These are phyloP conservation scores for Ceratothoa steindachneri DNA, from an alignment of 2,888 invertebrate species.

Conservation along the genomic window DNA sequence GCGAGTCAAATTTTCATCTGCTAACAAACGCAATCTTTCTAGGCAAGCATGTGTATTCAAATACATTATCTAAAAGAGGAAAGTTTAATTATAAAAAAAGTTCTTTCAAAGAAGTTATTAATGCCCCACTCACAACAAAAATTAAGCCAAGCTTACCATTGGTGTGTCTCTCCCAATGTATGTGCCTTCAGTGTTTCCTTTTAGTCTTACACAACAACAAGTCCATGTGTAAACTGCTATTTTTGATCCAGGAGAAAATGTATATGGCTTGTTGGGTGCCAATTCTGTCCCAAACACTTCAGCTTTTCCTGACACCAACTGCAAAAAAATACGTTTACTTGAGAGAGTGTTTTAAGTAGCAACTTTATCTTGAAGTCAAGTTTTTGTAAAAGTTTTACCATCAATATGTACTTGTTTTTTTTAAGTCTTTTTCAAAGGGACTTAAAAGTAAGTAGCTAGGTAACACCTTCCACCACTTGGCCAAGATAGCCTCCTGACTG, in stretches of 20 bases:
- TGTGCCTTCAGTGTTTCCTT: constrained; percentile 85
- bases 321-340: constrained; percentile 40
- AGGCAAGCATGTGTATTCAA: constrained; percentile 92
- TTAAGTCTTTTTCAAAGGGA: no score
- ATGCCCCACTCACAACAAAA: no score
- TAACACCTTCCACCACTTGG: no score
- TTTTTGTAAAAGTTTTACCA: no score
- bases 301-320: constrained; percentile 84
- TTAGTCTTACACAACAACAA: constrained; percentile 79
- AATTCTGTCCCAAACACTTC: constrained; percentile 96
- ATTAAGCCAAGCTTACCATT: constrained; percentile 62
- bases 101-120: no score
- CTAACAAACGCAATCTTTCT: constrained; percentile 80
- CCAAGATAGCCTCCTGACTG: no score
- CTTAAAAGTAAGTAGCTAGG: no score
- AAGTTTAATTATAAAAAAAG: constrained; percentile 47
- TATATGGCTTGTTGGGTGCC: constrained; percentile 85
- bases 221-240: constrained; percentile 95
- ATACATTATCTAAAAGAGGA: constrained; percentile 65
- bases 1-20: constrained; percentile 53
- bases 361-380: no score
- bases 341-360: no score
- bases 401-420: no score
- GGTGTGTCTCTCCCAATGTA: constrained; percentile 95
- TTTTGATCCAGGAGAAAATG: constrained; percentile 83